These are phyloP conservation scores for Ceratothoa steindachneri DNA, from an alignment of 2,888 invertebrate genomes.

Conservation along the genomic window DNA sequence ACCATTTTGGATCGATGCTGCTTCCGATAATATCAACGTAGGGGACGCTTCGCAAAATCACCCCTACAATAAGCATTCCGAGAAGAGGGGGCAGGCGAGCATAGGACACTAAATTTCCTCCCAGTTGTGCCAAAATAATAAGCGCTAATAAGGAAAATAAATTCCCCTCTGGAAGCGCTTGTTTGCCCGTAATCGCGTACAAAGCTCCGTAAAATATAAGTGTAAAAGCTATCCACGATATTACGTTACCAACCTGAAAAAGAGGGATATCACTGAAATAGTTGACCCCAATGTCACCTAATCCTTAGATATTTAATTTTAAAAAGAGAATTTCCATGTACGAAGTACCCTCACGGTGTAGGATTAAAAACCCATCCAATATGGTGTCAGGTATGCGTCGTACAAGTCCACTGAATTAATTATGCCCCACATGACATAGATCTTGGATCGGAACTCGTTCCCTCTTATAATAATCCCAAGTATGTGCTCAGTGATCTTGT, in stretches of 20 bases:
- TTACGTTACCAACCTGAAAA: conserved; percentile 22
- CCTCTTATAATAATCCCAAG: no score
- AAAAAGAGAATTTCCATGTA: no score
- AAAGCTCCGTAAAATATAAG: conserved; percentile 21
- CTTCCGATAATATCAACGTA: conserved; percentile 64
- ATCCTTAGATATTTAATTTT: no score
- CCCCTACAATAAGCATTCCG: conserved; percentile 79
- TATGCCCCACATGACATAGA: no score
- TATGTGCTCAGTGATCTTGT: no score
- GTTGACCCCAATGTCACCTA: no score
- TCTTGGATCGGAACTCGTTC: no score
- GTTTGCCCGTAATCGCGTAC: conserved; percentile 13
- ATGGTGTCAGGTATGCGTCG: no score
- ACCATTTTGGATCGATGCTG: conserved; percentile 60
- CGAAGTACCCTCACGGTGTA: no score
- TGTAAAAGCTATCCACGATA: conserved; percentile 19
- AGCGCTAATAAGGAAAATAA: conserved; percentile 24
- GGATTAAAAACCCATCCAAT: no score
- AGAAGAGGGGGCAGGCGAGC: conserved; percentile 77
- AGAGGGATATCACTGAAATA: no score
- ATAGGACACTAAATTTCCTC: conserved; percentile 62
- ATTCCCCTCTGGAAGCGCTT: conserved; percentile 35
- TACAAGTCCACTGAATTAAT: no score
- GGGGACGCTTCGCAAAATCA: conserved; percentile 49
- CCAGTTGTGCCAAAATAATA: conserved; percentile 18